These are phyloP conservation scores for Cryptotermes secundus DNA, from an alignment of 1,140 invertebrate species.

Conservation along the genomic window DNA sequence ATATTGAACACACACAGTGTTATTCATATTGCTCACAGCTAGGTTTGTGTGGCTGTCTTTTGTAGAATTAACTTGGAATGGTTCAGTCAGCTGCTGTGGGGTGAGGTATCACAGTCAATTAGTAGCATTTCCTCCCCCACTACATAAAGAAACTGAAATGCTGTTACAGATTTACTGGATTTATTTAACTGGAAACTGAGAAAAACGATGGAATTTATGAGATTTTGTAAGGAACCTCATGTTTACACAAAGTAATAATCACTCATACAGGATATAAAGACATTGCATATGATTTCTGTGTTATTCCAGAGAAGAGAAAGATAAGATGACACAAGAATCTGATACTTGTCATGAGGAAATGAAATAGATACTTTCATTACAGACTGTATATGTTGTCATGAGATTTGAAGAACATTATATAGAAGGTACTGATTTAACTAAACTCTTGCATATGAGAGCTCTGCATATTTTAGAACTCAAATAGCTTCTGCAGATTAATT, in stretches of 20 bases:
- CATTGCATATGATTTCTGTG: not conserved
- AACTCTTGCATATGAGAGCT: too few relatives aligned
- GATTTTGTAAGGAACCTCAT: not conserved
- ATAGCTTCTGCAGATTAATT: too few relatives aligned
- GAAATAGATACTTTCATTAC: too few relatives aligned
- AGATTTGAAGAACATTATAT: too few relatives aligned
- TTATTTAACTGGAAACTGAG: not conserved
- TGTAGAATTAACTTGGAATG: slow-evolving; percentile 21
- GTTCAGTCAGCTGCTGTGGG: not conserved
- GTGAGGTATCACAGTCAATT: slow-evolving; percentile 14
- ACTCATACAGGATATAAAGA: not conserved
- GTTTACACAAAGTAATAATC: not conserved
- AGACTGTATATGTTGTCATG: too few relatives aligned
- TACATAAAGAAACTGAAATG: not conserved
- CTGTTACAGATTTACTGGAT: not conserved
- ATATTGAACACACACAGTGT: not conserved
- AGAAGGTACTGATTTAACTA: too few relatives aligned
- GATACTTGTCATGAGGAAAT: not conserved
- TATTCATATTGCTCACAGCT: not conserved
- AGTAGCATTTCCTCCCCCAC: not conserved
- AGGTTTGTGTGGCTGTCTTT: slow-evolving; percentile 26
- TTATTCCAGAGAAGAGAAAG: not conserved
- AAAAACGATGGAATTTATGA: not conserved
- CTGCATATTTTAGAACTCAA: too few relatives aligned
- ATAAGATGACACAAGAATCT: not conserved